These are phyloP conservation scores for Embiotoca jacksoni DNA, from an alignment of 2,113 vertebrate genomes.

Conservation along the genomic window DNA sequence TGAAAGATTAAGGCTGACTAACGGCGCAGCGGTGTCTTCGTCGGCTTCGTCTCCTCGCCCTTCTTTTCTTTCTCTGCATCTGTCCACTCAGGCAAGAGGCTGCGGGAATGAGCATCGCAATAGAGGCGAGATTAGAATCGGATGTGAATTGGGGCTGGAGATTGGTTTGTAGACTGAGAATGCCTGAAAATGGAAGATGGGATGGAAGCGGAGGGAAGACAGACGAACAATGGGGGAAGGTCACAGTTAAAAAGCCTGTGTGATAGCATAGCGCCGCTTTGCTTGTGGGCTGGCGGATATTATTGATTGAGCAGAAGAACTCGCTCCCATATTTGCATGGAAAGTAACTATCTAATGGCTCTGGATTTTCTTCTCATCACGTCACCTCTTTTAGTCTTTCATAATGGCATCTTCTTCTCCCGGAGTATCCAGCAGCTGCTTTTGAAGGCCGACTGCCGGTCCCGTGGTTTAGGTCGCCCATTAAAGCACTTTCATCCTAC, in stretches of 20 bases:
- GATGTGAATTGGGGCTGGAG: slow-evolving; percentile 76
- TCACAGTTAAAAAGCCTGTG: slow-evolving; percentile 60
- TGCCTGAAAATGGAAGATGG: slow-evolving; percentile 70
- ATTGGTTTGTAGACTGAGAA: slow-evolving; percentile 78
- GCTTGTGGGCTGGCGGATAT: slow-evolving; percentile 20
- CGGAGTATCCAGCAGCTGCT: slow-evolving; percentile 19
- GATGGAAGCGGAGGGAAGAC: slow-evolving; percentile 57
- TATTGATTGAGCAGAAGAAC: slow-evolving; percentile 33
- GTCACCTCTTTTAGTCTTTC: slow-evolving; percentile 12
- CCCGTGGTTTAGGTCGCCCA: slow-evolving; percentile 28
- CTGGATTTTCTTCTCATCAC: slow-evolving; percentile 3
- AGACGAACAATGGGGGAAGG: slow-evolving; percentile 73
- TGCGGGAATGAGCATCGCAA: slow-evolving; percentile 66
- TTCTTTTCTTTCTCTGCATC: slow-evolving; percentile 41
- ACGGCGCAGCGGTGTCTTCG: slow-evolving; percentile 40
- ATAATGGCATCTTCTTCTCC: slow-evolving; percentile 24
- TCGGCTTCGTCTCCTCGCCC: slow-evolving; percentile 59
- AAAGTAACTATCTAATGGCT: slow-evolving; percentile 27
- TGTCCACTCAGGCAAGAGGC: slow-evolving; percentile 56
- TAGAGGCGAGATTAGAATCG: slow-evolving; percentile 79
- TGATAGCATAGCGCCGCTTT: slow-evolving; percentile 17
- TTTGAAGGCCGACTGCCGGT: slow-evolving; percentile 28
- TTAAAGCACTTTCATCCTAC: slow-evolving; percentile 52
- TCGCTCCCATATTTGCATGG: slow-evolving; percentile 52
- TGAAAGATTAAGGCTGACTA: slow-evolving; percentile 75